phyloP scores from a whole-genome alignment of 2,797 vertebrate species.

The Xiphorhynchus erythropygius region DNA sequence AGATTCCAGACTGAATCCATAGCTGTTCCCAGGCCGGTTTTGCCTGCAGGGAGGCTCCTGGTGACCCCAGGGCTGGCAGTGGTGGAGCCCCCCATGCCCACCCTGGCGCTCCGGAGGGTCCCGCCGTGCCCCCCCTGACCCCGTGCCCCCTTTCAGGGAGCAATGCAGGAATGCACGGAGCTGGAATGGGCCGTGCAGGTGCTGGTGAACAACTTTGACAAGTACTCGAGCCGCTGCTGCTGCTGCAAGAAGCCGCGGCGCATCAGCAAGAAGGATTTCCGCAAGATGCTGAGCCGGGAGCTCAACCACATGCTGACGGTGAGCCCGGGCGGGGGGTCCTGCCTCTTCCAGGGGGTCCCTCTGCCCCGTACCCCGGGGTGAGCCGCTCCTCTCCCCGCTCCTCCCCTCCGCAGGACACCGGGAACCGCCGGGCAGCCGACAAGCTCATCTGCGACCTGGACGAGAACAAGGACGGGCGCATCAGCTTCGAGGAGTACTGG shows the following conservation, averaged over 20 bases:
- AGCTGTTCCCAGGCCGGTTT: no score
- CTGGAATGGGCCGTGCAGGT: slow-evolving; percentile 75
- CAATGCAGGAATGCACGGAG: slow-evolving; percentile 51
- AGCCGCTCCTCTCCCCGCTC: neutral
- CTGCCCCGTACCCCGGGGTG: rapidly evolving
- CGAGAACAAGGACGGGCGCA: slow-evolving; percentile 74
- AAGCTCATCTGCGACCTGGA: slow-evolving; percentile 79
- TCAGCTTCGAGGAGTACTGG: slow-evolving; percentile 82
- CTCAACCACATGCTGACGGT: slow-evolving; percentile 79
- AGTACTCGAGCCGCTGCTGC: slow-evolving; percentile 73
- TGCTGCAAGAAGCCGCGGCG: slow-evolving; percentile 73
- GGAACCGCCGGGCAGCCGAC: slow-evolving; percentile 74
- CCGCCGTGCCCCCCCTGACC: rapidly evolving
- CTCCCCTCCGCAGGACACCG: slow-evolving; percentile 67
- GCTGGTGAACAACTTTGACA: slow-evolving; percentile 77
- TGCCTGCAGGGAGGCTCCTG: rapidly evolving
- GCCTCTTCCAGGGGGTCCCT: neutral
- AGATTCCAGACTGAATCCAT: no score
- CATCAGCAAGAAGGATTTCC: slow-evolving; percentile 78
- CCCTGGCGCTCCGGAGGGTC: rapidly evolving
- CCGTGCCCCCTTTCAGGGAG: neutral
- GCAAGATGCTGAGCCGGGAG: slow-evolving; percentile 77
- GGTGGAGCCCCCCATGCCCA: rapidly evolving
- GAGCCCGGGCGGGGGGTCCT: rapidly evolving
- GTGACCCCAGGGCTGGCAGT: no score